Base-by-base conservation (phyloP, 1,140 invertebrate species). In the Dolichoris vasculosae region DNA sequence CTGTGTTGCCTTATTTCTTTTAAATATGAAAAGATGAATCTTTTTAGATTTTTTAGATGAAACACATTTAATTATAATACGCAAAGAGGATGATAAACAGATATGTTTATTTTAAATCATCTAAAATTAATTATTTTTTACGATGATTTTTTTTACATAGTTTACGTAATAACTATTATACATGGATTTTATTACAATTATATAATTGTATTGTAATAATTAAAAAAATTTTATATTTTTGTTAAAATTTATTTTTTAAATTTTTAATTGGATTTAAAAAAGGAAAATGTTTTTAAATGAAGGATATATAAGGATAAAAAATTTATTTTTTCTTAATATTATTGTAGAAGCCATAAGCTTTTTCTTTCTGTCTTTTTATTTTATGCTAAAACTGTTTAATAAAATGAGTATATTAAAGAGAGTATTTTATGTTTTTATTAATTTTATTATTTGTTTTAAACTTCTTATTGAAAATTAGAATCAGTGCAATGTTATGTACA, bases 11-110 rank as follows among this genome's bases (percentile, higher is more conserved):
- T 40, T 64, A 23, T 38, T 38, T 3, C 32, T 48, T 20, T 48
- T 73, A 11, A 64, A 46, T 81, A 64, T 63, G 59, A 59, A 63
- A 15, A 59, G 77, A 64, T 79, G 55, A 64, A 64, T 79, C 63
- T 32, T 9, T n/a, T n/a, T 67, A 11, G 13, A 13, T 67, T 67
- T 67, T 30, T 67, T 23, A 30, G 30, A 67, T 67, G 13, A 35
- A 67, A 32, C 30, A 13, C 35, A 30, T 67, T 67, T 67, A 67
- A 30, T 67, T 67, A 67, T n/a, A 67, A 67, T 35, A 59, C 20
- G 0, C 2, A 26, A 59, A 59, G 9, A 59, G 4, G 23, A 59
- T 9, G 55, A 26, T 26, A 4, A 26, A 26, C 23, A 26, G 26
- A 59, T 13, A 59, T 59, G 55, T 26, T 2, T 67, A 67, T 11